Evolutionary conservation across 2,888 invertebrate species (phyloP).

Genomic region (Melinaea menophilus): DNA sequence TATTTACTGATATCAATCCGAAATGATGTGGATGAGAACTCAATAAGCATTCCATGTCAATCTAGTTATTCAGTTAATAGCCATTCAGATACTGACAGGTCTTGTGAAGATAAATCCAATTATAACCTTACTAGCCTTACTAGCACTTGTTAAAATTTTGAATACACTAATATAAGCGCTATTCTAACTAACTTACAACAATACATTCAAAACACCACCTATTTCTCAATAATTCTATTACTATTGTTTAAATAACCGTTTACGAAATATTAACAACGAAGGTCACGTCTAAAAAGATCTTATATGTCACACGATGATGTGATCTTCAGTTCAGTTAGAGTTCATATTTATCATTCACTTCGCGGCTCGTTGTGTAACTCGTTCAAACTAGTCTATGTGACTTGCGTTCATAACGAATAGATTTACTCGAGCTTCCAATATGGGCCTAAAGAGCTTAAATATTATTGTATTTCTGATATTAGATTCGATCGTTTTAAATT

Average conservation of each 20-base stretch:
- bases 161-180: too few relatives aligned
- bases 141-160: too few relatives aligned
- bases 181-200: too few relatives aligned
- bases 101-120: slow-evolving; percentile 1
- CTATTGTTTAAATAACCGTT: too few relatives aligned
- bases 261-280: background rate
- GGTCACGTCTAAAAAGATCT: slow-evolving; percentile 1
- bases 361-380: background rate
- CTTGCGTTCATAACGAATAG: too few relatives aligned
- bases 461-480: too few relatives aligned
- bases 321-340: background rate
- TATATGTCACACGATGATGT: background rate
- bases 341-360: background rate
- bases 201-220: too few relatives aligned
- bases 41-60: slow-evolving; percentile 16
- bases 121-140: too few relatives aligned
- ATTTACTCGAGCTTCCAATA: too few relatives aligned
- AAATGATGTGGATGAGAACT: slow-evolving; percentile 18
- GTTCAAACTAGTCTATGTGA: background rate
- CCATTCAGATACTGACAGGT: slow-evolving; percentile 2
- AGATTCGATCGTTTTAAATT: too few relatives aligned
- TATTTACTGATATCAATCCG: slow-evolving; percentile 27
- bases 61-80: slow-evolving; percentile 13
- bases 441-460: too few relatives aligned
- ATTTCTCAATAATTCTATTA: too few relatives aligned